Evolutionary conservation across 2,113 vertebrate genomes (phyloP), one percentile per base, ranked within the genome.

Genomic region (Grantiella picta): DNA sequence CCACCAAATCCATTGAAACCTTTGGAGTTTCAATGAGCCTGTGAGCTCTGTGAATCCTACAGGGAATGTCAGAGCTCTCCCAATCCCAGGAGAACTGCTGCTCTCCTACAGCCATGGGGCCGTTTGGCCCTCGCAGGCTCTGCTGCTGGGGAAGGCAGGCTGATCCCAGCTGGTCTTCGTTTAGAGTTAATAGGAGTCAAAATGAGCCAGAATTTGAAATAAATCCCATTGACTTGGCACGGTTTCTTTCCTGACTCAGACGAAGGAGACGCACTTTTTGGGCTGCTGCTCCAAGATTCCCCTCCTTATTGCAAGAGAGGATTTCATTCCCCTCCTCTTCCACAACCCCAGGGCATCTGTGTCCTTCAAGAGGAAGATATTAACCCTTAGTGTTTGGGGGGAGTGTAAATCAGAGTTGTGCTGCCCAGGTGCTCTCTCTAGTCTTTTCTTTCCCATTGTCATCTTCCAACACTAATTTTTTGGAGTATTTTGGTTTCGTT

Each of bases 171-270:
- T 97, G 96, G 91, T 95, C 95, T 94, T 97, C 17, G 20, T 97
- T 97, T 97, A 73, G 86, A 94, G 91, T 94, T 95, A 95, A 96
- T 94, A 96, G 94, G 85, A 96, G 69, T 66, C 89, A 8, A 91
- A 95, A 95, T 36, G 92, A 97, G 97, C 95, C 94, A 96, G 82
- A 94, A 84, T 94, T 89, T 96, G 93, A 96, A 95, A 97, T 91
- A 93, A 97, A 97, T 96, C 93, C 93, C 80, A 8, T 94, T 71
- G 88, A 75, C 93, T 96, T 97, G 93, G 94, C 96, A 81, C 2
- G 0, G 70, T 71, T 93, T 94, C 94, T 95, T 91, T 94, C 88
- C 95, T 95, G 95, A 97, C 94, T 97, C 95, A 96, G 95, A 76
- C 33, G 22, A 76, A 92, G 82, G 93, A 96, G 90, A 89, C 4